phyloP scores from a whole-genome alignment of 2,113 vertebrate genomes.

The Sylvilagus bachmani region DNA sequence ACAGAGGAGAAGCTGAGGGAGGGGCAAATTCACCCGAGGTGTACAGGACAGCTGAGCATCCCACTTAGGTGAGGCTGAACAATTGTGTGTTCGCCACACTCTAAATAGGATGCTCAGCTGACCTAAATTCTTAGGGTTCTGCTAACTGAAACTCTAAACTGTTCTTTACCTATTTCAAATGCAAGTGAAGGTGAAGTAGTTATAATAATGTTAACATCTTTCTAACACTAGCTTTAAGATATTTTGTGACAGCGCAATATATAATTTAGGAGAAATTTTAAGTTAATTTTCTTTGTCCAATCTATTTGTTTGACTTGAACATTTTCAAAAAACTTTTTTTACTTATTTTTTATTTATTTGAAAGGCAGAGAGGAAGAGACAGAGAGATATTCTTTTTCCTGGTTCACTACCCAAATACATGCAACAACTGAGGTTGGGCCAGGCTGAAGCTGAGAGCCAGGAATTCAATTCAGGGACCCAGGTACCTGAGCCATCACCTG shows the following conservation, averaged over 20 bases:
- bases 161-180: conserved; percentile 13
- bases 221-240: neutral
- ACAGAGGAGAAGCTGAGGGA: neutral
- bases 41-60: neutral
- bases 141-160: neutral
- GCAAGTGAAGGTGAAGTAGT: neutral
- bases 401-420: no score
- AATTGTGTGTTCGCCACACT: neutral
- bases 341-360: no score
- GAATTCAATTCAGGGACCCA: no score
- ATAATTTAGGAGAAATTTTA: neutral
- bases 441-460: no score
- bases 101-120: neutral
- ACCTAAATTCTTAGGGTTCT: neutral
- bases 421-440: no score
- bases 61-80: neutral
- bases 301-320: neutral
- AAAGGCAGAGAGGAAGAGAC: no score
- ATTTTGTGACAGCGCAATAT: neutral
- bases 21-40: neutral
- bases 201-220: neutral
- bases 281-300: conserved; percentile 1
- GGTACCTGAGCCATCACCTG: no score
- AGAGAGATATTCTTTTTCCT: no score
- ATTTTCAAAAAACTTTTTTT: no score